Percentiles rank a stretch among this genome's conserved stretches.
These are phyloP conservation scores for Cremastinae sp. DNA, from an alignment of 2,888 invertebrate species.

Conservation along the genomic window DNA sequence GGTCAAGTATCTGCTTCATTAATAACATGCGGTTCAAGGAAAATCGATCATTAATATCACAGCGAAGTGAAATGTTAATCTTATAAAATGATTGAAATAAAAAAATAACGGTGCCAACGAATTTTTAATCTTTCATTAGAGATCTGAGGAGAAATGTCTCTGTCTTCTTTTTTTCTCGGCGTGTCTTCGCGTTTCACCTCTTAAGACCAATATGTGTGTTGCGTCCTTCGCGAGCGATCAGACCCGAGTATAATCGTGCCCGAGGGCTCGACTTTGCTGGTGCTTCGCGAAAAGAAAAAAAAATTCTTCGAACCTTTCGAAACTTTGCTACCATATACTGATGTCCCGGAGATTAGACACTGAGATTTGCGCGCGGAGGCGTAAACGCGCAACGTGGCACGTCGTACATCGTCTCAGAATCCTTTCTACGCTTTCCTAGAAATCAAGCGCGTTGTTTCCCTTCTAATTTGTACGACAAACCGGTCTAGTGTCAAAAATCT, in stretches of 20 bases:
- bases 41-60: no score
- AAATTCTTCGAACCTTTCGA: conserved; percentile 33
- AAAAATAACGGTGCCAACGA: no score
- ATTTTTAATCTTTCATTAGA: no score
- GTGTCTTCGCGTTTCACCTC: background rate
- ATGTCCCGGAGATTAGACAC: background rate
- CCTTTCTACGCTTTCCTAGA: conserved; percentile 37
- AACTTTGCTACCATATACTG: conserved; percentile 17
- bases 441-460: conserved; percentile 33
- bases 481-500: no score
- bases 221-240: conserved; percentile 8
- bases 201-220: conserved; percentile 7
- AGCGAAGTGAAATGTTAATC: no score
- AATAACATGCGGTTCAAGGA: no score
- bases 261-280: conserved; percentile 1
- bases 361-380: conserved; percentile 21
- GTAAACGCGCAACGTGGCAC: conserved; percentile 36
- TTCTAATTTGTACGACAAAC: background rate
- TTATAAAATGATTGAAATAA: no score
- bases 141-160: no score
- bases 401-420: conserved; percentile 21
- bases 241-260: conserved; percentile 10
- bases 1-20: no score
- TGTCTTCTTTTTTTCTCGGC: no score
- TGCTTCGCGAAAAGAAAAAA: conserved; percentile 2